Conservation (phyloP, 2,888 invertebrate genomes). For the Biston betularia region DNA sequence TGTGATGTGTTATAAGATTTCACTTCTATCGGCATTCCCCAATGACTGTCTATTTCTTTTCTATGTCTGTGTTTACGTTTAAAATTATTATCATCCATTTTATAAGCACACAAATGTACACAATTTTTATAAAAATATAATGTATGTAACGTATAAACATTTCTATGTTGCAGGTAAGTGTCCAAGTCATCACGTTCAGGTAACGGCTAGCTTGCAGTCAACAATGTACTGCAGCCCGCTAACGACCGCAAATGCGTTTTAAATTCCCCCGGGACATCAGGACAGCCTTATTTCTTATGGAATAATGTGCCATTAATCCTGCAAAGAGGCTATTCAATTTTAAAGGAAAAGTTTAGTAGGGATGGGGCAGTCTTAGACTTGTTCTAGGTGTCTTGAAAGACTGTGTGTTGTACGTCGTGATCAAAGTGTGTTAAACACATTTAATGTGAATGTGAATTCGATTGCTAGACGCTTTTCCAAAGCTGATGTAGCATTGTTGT, state of each 20-base stretch:
- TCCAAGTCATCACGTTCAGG: constrained; percentile 33
- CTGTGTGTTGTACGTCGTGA: too few relatives aligned
- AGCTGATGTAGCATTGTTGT: too few relatives aligned
- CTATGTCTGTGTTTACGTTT: too few relatives aligned
- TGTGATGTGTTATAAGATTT: too few relatives aligned
- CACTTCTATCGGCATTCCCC: too few relatives aligned
- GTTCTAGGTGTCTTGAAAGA: constrained; percentile 4
- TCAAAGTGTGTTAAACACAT: too few relatives aligned
- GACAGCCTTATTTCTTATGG: constrained; percentile 44
- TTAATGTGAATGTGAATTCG: too few relatives aligned
- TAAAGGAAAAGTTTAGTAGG: constrained; percentile 35
- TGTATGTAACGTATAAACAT: constrained; percentile 1
- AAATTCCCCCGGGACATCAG: constrained; percentile 58
- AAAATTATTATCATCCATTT: too few relatives aligned
- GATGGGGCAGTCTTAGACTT: constrained; percentile 14
- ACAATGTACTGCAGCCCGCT: constrained; percentile 49
- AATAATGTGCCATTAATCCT: constrained; percentile 68
- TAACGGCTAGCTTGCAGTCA: constrained; percentile 49
- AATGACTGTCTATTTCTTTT: too few relatives aligned
- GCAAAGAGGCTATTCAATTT: constrained; percentile 56
- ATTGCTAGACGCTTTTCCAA: too few relatives aligned
- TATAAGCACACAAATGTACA: too few relatives aligned
- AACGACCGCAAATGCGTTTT: constrained; percentile 76
- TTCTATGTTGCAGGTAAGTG: constrained; percentile 74
- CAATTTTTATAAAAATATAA: too few relatives aligned